Conservation (phyloP, 2,888 invertebrate genomes). For the Cephus rjabovi region DNA sequence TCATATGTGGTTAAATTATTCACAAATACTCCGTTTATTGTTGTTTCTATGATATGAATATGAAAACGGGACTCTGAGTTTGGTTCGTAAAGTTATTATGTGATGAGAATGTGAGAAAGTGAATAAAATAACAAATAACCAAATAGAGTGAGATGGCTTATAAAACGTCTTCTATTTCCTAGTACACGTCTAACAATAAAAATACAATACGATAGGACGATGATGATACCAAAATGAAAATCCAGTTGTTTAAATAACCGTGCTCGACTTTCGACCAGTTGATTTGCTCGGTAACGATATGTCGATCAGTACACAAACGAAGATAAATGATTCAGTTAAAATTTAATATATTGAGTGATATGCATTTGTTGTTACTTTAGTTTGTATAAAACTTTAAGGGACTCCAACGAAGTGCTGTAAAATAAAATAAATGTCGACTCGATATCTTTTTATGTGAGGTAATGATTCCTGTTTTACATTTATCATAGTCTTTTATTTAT, state of each 20-base stretch:
- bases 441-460: neutral
- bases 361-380: constrained; percentile 37
- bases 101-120: neutral
- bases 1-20: neutral
- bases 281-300: neutral
- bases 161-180: neutral
- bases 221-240: neutral
- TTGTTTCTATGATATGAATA: neutral
- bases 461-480: neutral
- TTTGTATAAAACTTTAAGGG: constrained; percentile 32
- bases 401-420: constrained; percentile 42
- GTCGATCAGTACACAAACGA: neutral
- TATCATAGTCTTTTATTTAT: neutral
- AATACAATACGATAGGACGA: neutral
- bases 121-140: constrained; percentile 2
- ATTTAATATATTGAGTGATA: constrained; percentile 23
- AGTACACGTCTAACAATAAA: neutral
- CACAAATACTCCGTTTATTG: neutral
- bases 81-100: constrained; percentile 3
- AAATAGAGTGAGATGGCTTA: neutral
- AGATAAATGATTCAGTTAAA: neutral
- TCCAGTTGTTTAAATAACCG: neutral
- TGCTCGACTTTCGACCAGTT: neutral
- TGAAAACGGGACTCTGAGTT: neutral
- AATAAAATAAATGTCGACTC: constrained; percentile 44